phyloP scores from a whole-genome alignment of 2,888 invertebrate genomes.

The Gryllus longicercus region DNA sequence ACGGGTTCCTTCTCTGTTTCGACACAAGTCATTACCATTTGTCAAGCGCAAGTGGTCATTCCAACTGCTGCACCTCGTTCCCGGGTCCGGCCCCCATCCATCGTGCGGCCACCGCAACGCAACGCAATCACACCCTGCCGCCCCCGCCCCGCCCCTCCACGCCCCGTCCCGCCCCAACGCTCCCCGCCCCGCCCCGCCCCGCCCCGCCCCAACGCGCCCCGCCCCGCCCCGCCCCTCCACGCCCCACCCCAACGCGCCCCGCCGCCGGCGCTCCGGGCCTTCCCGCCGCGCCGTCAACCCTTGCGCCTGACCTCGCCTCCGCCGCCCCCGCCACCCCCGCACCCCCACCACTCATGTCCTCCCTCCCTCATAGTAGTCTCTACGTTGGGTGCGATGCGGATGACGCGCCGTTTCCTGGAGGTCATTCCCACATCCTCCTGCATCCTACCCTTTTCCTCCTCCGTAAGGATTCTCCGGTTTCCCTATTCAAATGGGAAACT shows the following conservation, averaged over 20 bases:
- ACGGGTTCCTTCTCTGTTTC: slow-evolving; percentile 26
- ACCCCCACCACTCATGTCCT: background rate
- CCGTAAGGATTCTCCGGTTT: no score
- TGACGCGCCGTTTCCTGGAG: no score
- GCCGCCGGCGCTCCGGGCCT: background rate
- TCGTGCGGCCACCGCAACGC: slow-evolving; percentile 8
- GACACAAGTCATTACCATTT: slow-evolving; percentile 35
- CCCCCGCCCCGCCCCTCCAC: background rate
- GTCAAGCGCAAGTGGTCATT: slow-evolving; percentile 34
- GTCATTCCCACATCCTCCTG: no score
- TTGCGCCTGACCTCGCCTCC: background rate
- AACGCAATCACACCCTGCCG: background rate
- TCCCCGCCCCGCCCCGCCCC: background rate
- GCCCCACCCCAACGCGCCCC: no score
- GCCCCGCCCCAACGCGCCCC: no score
- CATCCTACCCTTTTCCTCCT: no score
- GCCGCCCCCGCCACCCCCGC: background rate
- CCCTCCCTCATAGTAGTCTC: no score
- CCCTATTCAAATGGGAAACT: no score
- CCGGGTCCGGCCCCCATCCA: slow-evolving; percentile 11
- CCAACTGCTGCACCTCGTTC: slow-evolving; percentile 27
- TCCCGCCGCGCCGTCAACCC: background rate
- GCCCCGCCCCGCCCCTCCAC: background rate
- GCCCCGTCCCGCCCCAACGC: background rate
- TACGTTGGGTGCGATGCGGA: no score